A percentile compares a stretch with the other conserved stretches of the same genome.
phyloP scores from a whole-genome alignment of 2,797 vertebrate species.

The Lepilemur septentrionalis region DNA sequence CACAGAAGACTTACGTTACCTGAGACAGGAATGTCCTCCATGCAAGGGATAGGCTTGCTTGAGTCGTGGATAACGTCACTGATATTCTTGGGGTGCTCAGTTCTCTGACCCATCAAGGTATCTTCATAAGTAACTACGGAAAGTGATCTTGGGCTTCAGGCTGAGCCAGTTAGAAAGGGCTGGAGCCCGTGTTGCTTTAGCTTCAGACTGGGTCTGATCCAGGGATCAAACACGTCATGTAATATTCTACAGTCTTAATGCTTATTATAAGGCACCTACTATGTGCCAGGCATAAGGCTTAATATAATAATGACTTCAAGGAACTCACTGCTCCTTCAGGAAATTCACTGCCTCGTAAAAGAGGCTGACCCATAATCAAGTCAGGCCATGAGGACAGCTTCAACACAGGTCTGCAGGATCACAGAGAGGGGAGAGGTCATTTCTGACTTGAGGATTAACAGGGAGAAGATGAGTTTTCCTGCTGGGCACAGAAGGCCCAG shows the following conservation, averaged over 20 bases:
- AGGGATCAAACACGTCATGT: neutral
- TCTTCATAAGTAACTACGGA: neutral
- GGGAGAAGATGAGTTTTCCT: neutral
- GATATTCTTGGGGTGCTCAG: neutral
- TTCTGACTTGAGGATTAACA: neutral
- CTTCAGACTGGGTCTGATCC: neutral
- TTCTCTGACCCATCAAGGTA: neutral
- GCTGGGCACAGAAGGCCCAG: accelerated
- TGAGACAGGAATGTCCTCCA: neutral
- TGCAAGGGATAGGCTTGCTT: neutral
- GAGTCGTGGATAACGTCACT: neutral
- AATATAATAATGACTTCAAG: neutral
- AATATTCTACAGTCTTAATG: neutral
- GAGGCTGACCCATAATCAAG: neutral
- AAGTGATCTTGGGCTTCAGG: neutral
- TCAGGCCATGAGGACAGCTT: neutral
- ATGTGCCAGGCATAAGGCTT: neutral
- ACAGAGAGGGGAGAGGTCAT: neutral
- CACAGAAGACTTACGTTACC: neutral
- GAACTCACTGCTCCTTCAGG: neutral
- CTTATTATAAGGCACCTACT: neutral
- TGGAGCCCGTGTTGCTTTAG: neutral
- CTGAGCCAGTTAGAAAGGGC: neutral
- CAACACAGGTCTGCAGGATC: neutral
- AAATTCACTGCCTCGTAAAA: neutral